Conservation (phyloP, 2,797 vertebrate species). For the Helarctos malayanus region DNA sequence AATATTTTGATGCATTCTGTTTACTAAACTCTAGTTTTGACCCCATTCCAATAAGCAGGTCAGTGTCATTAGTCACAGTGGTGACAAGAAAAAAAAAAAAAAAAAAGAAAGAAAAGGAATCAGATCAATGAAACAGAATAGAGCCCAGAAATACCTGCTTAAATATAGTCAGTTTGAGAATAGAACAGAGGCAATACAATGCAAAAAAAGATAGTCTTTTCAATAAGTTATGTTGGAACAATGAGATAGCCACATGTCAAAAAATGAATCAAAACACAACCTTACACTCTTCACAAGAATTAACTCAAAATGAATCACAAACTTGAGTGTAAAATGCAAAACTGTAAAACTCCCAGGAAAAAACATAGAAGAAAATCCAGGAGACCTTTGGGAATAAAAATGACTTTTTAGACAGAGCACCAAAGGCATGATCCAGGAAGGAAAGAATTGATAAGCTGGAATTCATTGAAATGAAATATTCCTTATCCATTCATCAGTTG, state of each 20-base stretch:
- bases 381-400: not conserved
- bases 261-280: not conserved
- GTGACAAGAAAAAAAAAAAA: not conserved
- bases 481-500: not conserved
- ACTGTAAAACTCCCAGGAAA: not conserved
- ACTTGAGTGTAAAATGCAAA: not conserved
- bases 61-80: not conserved
- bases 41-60: not conserved
- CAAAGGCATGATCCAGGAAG: not conserved
- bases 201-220: not conserved
- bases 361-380: not conserved
- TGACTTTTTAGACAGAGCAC: not conserved
- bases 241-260: not conserved
- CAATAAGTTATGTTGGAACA: not conserved
- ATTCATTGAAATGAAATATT: not conserved
- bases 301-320: not conserved
- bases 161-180: not conserved
- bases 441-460: not conserved
- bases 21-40: not conserved
- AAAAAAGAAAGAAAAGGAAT: not conserved
- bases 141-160: not conserved
- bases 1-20: not conserved
- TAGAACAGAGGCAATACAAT: not conserved
- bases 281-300: not conserved
- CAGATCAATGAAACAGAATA: not conserved